Evolutionary conservation across 1,140 invertebrate species (phyloP), one percentile per base, ranked within the genome.

Genomic region (Diplogasteroides magnus): DNA sequence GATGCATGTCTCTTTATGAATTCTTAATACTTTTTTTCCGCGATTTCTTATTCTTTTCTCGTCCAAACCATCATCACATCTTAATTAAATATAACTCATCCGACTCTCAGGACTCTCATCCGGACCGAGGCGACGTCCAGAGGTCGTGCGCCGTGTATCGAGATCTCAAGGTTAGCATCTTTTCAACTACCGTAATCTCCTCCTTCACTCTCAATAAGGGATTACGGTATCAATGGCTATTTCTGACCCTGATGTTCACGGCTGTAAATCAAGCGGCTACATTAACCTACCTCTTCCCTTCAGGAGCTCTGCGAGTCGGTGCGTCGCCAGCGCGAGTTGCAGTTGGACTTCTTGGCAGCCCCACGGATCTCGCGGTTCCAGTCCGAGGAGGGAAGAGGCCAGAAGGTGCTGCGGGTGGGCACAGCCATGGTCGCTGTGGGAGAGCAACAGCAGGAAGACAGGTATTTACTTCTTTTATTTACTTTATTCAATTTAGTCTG

Each of bases 91-190:
- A 48, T 68, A 73, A 15, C 28, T 64, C 19, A 62, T 63, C 58
- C 67, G 31, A 28, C n/a, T 61, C 69, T 56, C 69, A 87, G 86
- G 94, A 97, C 84, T 90, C 89, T 80, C 94, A 98, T 85, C 88
- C 91, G 1, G 96, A 98, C 85, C 86, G 94, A 74, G 96, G 95
- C 1, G 94, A 98, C 82, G 92, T 93, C 0, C 94, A 97, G 83
- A 86, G 95, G 72, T 93, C 93, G 58, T 90, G 94, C 76, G 88
- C 89, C 73, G 90, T 98, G 29, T 98, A 94, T 84, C 91, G 93
- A 83, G 93, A 97, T 62, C 56, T 61, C 64, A 31, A 94, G 92
- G 89, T 88, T 48, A 96, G 93, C 84, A 88, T 89, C 65, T 88
- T 89, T 29, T 88, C 90, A 27, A 86, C 94, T 61, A 89, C 97